A percentile compares a stretch with the other conserved stretches of the same genome.
These are phyloP conservation scores for Caenorhabditis sp. DNA, from an alignment of 2,888 invertebrate genomes.

Conservation along the genomic window DNA sequence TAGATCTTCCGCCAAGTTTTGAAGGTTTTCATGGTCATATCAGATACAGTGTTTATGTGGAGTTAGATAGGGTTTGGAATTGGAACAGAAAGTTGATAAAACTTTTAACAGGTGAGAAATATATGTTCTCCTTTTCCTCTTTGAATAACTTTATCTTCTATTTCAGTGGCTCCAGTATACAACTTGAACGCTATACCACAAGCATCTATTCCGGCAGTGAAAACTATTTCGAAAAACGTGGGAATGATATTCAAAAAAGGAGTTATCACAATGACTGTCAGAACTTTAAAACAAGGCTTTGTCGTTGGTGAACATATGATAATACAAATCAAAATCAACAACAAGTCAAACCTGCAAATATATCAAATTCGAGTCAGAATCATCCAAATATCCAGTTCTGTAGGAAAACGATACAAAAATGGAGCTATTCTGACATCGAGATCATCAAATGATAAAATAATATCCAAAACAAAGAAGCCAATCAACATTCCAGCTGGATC, in stretches of 20 bases:
- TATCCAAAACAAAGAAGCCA: neutral
- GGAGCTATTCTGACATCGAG: too few relatives aligned
- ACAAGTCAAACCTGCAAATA: neutral
- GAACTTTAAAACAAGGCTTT: constrained; percentile 5
- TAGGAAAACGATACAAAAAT: neutral
- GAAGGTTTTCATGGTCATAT: constrained; percentile 26
- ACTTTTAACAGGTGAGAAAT: constrained; percentile 5
- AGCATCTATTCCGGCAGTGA: constrained; percentile 23
- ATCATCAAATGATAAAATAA: neutral
- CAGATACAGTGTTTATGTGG: constrained; percentile 28
- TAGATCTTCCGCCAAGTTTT: constrained; percentile 30
- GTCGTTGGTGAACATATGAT: constrained; percentile 3
- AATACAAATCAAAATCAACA: neutral
- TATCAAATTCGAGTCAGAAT: constrained; percentile 2
- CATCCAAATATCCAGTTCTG: neutral
- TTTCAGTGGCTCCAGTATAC: constrained; percentile 14
- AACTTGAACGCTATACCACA: constrained; percentile 30
- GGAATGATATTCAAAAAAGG: constrained; percentile 24
- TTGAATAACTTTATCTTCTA: too few relatives aligned
- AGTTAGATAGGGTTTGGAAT: constrained; percentile 33
- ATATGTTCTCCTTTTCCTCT: too few relatives aligned
- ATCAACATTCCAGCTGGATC: neutral
- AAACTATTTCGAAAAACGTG: constrained; percentile 14
- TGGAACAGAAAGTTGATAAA: constrained; percentile 23
- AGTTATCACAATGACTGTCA: constrained; percentile 20